These are phyloP conservation scores for Reticulitermes speratus DNA, from an alignment of 1,140 invertebrate genomes.

Conservation along the genomic window DNA sequence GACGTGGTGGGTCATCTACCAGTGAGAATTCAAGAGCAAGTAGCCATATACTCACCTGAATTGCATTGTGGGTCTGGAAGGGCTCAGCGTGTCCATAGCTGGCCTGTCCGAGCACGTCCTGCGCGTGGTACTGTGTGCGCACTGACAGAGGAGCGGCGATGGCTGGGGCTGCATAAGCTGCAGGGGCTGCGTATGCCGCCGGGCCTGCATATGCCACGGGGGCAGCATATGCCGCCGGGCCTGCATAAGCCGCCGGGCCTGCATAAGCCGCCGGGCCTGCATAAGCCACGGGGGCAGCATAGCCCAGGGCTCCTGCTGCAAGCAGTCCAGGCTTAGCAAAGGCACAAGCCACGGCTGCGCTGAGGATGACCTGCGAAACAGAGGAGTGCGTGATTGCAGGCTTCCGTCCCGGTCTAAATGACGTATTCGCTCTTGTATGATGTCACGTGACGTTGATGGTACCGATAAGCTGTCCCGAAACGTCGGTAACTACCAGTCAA, in stretches of 20 bases:
- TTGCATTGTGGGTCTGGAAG: conserved; percentile 54
- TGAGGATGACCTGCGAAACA: not conserved
- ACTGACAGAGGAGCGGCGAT: not conserved
- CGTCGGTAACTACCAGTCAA: too few species aligned
- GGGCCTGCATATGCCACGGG: conserved; percentile 25
- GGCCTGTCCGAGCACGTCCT: conserved; percentile 56
- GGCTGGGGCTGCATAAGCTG: conserved; percentile 31
- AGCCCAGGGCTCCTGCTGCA: not conserved
- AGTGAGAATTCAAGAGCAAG: not conserved
- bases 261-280: conserved; percentile 30
- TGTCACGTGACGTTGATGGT: too few species aligned
- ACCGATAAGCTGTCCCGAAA: too few species aligned
- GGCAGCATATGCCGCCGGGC: too few species aligned
- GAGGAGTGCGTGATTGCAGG: not conserved
- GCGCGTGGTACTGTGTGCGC: conserved; percentile 50
- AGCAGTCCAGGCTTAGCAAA: conserved; percentile 5
- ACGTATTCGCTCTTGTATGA: too few species aligned
- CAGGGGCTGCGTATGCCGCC: conserved; percentile 25
- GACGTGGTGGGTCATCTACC: not conserved
- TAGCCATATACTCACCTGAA: conserved; percentile 36
- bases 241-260: conserved; percentile 30
- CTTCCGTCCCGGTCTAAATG: too few species aligned
- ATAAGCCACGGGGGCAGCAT: not conserved
- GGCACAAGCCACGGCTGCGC: conserved; percentile 20
- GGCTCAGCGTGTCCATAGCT: conserved; percentile 56